Evolutionary conservation across 2,888 invertebrate species (phyloP).

Genomic region (Hyppa rectilinea): DNA sequence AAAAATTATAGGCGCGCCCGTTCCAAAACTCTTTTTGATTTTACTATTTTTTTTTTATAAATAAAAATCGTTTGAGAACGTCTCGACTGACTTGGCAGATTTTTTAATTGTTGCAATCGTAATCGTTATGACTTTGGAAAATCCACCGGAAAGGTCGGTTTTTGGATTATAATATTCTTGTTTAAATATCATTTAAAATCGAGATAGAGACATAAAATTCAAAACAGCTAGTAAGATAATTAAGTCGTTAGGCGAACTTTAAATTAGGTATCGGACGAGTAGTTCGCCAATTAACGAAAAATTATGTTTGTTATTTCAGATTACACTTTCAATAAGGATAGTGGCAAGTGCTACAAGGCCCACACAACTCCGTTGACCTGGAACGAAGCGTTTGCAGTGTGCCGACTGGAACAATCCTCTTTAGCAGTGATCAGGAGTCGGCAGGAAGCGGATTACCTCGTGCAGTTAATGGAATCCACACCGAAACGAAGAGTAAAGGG

Average conservation of each 20-base stretch:
- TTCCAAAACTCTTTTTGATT: not conserved
- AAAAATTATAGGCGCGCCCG: not conserved
- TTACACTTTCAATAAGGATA: conserved; percentile 70
- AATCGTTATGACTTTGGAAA: too few relatives aligned
- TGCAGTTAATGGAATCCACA: conserved; percentile 6
- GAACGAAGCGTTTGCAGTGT: conserved; percentile 76
- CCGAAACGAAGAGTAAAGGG: conserved; percentile 4
- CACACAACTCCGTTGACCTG: conserved; percentile 78
- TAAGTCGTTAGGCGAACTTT: not conserved
- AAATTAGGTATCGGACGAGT: not conserved
- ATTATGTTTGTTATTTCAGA: conserved; percentile 63
- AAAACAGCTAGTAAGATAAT: not conserved
- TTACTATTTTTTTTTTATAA: too few relatives aligned
- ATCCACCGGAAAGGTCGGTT: too few relatives aligned
- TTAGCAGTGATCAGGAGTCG: conserved; percentile 76
- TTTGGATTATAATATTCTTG: too few relatives aligned
- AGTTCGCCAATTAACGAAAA: not conserved
- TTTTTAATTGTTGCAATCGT: too few relatives aligned
- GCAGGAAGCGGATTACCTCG: conserved; percentile 39
- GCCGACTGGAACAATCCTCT: conserved; percentile 65
- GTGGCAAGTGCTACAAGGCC: conserved; percentile 45
- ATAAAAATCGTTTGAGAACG: too few relatives aligned
- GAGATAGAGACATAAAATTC: too few relatives aligned
- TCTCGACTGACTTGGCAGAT: too few relatives aligned
- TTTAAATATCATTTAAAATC: too few relatives aligned